Base-by-base conservation (phyloP, 2,113 vertebrate genomes). In the Dolichallabes microphthalmus region DNA sequence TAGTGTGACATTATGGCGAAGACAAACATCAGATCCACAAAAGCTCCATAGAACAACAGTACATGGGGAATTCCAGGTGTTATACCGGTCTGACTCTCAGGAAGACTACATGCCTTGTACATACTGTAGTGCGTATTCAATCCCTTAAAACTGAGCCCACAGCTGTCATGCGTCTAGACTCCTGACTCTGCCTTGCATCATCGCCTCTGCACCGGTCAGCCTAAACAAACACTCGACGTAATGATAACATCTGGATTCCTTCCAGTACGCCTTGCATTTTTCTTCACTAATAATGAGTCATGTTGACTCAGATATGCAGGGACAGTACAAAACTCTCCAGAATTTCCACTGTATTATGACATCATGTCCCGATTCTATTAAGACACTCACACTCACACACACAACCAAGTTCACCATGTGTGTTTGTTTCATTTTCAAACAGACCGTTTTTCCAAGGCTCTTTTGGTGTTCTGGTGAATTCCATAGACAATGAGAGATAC, bases 161-260 rank as follows among this genome's bases (percentile, higher is more conserved):
- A 52, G 32, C 53, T 2, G 11, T 80, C 32, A 68, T 27, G 15
- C 80, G 84, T 73, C 66, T 55, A 8, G 13, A 55, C 52, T 32
- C 27, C 64, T 85, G 84, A 80, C 77, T 75, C 68, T 74, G 68
- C 39, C 39, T 81, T 81, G 78, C 69, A 74, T 86, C 85, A 86
- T 81, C 78, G 9, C 68, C 64, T 39, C 68, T 74, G 53, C 77
- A 81, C n/a, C 55, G 60, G 17, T 66, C 80, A 87, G 73, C 71
- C 82, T 79, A 85, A 89, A 86, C 63, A 88, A 71, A 86, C 77
- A 32, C 55, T 57, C 35, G n/a, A 63, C 22, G 55, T 35, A 74
- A 63, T 78, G 73, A 87, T 76, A 75, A 69, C 66, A 60, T 39
- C 82, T 68, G 84, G 73, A 77, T 66, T 52, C 73, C 53, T 84